Conservation (phyloP, 2,888 invertebrate species). For the Pristionchus exspectatus region DNA sequence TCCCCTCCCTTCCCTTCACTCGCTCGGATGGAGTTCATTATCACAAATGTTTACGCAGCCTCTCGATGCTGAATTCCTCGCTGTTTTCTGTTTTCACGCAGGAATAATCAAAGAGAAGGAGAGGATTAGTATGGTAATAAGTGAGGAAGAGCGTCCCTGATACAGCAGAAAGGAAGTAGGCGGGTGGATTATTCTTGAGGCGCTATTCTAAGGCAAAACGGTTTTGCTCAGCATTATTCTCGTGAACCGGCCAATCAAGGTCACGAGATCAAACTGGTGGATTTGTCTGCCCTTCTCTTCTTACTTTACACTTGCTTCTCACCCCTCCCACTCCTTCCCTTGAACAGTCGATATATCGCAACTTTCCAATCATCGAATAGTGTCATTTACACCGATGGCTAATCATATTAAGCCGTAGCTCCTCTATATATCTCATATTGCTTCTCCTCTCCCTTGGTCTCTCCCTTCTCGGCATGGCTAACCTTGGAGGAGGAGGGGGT, state of each 20-base stretch:
- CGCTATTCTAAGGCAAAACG: constrained; percentile 17
- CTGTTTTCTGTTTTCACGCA: constrained; percentile 30
- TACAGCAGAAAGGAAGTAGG: neutral
- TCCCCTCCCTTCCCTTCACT: neutral
- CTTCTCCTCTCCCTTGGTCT: neutral
- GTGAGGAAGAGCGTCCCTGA: neutral
- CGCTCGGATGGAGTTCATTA: constrained; percentile 35
- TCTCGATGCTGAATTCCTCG: constrained; percentile 30
- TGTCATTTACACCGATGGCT: neutral
- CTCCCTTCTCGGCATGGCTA: neutral
- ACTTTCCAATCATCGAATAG: constrained; percentile 2
- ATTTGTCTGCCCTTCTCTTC: constrained; percentile 22
- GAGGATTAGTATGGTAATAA: constrained; percentile 23
- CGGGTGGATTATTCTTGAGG: neutral
- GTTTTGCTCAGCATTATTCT: constrained; percentile 17
- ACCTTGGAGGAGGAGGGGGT: constrained; percentile 15
- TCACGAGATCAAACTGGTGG: constrained; percentile 1
- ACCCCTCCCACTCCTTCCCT: neutral
- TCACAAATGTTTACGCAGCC: constrained; percentile 45
- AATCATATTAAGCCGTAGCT: constrained; percentile 23
- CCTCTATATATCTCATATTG: too few species aligned
- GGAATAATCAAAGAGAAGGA: neutral
- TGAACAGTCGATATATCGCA: neutral
- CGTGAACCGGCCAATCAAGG: constrained; percentile 36
- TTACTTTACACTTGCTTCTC: constrained; percentile 24